These are phyloP conservation scores for Paguma larvata DNA, from an alignment of 2,797 vertebrate genomes.

Conservation along the genomic window DNA sequence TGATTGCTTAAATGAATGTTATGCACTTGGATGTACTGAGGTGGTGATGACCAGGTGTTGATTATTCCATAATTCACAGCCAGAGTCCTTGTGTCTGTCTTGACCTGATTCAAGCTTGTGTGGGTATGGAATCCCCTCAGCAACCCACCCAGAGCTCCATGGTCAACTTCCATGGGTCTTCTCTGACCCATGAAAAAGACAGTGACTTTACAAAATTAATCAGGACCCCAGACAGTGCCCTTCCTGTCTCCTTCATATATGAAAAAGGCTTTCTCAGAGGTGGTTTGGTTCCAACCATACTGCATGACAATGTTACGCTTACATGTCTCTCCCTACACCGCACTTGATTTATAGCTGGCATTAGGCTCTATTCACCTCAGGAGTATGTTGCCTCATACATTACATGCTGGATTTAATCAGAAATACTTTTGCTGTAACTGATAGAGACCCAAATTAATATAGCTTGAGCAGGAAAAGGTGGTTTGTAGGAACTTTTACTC, in stretches of 20 bases:
- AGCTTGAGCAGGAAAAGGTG: neutral
- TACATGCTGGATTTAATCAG: neutral
- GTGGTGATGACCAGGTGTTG: no score
- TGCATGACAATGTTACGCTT: neutral
- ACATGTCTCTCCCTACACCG: neutral
- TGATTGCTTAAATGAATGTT: neutral
- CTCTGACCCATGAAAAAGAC: neutral
- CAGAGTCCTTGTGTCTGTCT: neutral
- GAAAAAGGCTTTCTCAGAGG: neutral
- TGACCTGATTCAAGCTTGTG: neutral
- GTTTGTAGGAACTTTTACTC: neutral
- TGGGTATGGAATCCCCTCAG: neutral
- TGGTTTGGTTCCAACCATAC: neutral
- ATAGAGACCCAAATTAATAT: slow-evolving; percentile 2
- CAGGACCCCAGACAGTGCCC: rapidly evolving
- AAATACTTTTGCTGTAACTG: neutral
- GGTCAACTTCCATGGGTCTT: neutral
- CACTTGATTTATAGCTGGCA: neutral
- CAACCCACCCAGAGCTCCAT: neutral
- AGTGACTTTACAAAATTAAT: neutral
- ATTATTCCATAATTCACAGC: neutral
- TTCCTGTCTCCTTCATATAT: neutral
- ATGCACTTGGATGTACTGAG: neutral
- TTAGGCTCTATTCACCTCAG: neutral
- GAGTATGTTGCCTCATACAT: neutral